Percentiles rank a stretch among this genome's conserved stretches.
Conservation (phyloP, 1,140 invertebrate species). For the Caenorhabditis inopinata region DNA sequence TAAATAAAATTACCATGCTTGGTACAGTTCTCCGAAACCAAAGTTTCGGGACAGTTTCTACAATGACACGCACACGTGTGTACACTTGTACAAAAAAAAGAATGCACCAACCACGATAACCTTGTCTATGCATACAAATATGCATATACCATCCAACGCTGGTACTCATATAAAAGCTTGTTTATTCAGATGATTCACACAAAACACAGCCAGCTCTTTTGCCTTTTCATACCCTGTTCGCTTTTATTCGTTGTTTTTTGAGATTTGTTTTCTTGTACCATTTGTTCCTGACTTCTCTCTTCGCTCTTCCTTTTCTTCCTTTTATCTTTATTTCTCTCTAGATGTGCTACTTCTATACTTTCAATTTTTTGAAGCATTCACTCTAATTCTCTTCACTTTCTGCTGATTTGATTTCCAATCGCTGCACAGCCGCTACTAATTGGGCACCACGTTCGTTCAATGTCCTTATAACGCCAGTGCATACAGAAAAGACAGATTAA, state of each 20-base stretch:
- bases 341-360: background rate
- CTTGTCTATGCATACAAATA: background rate
- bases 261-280: no score
- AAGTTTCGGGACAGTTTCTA: no score
- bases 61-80: no score
- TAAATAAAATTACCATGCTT: no score
- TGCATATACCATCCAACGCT: conserved; percentile 7
- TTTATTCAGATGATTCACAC: conserved; percentile 34
- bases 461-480: background rate
- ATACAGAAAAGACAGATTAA: conserved; percentile 15
- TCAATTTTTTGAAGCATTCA: no score
- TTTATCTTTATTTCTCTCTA: background rate
- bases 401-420: background rate
- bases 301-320: background rate
- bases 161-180: background rate
- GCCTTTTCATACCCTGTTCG: background rate
- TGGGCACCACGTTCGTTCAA: background rate
- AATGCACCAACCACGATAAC: background rate
- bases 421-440: conserved; percentile 8
- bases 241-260: background rate
- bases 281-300: background rate
- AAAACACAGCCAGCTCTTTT: conserved; percentile 25
- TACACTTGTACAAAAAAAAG: background rate
- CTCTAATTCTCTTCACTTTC: background rate
- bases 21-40: no score